These are phyloP conservation scores for Altica lythri DNA, from an alignment of 2,888 invertebrate genomes.

Conservation along the genomic window DNA sequence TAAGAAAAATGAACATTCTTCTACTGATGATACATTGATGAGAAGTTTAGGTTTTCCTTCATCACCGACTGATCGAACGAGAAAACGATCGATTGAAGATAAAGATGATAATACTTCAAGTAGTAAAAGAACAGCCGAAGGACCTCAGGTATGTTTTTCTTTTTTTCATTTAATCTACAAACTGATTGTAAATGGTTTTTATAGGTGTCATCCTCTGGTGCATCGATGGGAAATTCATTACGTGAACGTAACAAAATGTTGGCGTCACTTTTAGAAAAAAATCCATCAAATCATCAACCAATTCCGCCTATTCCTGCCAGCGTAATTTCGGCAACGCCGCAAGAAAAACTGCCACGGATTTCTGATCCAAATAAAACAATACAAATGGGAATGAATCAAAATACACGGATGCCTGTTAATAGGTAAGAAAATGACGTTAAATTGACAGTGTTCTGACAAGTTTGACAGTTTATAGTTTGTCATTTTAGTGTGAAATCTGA, in stretches of 20 bases:
- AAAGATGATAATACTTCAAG: conserved; percentile 60
- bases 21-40: conserved; percentile 62
- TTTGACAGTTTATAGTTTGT: too few species aligned
- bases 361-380: conserved; percentile 46
- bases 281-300: conserved; percentile 64
- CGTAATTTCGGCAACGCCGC: conserved; percentile 72
- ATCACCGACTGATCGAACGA: conserved; percentile 59
- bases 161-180: background rate
- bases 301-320: conserved; percentile 69
- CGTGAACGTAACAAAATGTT: conserved; percentile 86
- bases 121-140: conserved; percentile 57
- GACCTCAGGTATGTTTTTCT: conserved; percentile 44
- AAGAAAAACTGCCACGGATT: conserved; percentile 66
- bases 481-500: too few species aligned
- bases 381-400: conserved; percentile 42
- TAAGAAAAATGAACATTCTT: conserved; percentile 52
- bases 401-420: conserved; percentile 28
- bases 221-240: conserved; percentile 63
- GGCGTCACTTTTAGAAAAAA: conserved; percentile 78
- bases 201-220: conserved; percentile 54
- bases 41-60: conserved; percentile 64
- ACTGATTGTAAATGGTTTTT: conserved; percentile 1
- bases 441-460: too few species aligned
- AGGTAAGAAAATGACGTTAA: too few species aligned
- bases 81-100: conserved; percentile 69